A percentile compares a stretch with the other conserved stretches of the same genome.
Conservation (phyloP, 2,797 vertebrate species). For the Eulemur coronatus region DNA sequence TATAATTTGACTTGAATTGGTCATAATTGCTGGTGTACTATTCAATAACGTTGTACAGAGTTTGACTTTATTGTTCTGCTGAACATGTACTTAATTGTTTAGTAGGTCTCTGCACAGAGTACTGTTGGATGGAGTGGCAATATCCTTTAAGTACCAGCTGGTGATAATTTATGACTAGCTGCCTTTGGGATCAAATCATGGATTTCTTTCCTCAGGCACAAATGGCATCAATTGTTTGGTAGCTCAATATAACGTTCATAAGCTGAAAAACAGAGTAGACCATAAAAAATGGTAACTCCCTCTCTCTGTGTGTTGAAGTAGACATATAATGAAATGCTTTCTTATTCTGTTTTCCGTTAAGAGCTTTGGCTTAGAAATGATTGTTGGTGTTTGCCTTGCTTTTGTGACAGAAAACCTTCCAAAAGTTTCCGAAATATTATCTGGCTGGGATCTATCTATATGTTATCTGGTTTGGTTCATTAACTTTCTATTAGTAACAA, state of each 20-base stretch:
- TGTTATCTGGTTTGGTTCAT: neutral
- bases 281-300: neutral
- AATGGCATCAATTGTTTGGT: neutral
- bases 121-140: neutral
- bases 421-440: neutral
- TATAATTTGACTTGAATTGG: neutral
- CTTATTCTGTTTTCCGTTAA: conserved; percentile 22
- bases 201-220: neutral
- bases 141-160: neutral
- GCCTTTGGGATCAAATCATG: neutral
- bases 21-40: neutral
- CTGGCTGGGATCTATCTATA: neutral
- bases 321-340: neutral
- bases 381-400: neutral
- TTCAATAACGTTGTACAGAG: neutral
- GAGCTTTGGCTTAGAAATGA: conserved; percentile 48
- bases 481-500: neutral
- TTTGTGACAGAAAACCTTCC: conserved; percentile 35
- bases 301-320: neutral
- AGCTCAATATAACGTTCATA: neutral
- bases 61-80: neutral
- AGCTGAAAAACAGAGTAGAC: neutral
- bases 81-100: neutral
- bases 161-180: neutral
- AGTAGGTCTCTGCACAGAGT: neutral